These are phyloP conservation scores for Saccopteryx leptura DNA, from an alignment of 2,113 vertebrate species.

Conservation along the genomic window DNA sequence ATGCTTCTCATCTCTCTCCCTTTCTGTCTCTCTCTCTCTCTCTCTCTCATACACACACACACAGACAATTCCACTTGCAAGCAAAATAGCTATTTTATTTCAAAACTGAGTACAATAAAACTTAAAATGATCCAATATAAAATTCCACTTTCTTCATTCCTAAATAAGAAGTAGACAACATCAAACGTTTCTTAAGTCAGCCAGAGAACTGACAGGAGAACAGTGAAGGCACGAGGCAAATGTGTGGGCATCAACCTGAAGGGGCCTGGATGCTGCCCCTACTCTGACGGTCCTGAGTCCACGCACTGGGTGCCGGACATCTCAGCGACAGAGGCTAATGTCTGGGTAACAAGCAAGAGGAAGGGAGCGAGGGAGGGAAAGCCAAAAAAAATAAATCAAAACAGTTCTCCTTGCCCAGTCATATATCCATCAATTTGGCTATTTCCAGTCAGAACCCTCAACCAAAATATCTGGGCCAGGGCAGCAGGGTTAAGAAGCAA, in stretches of 20 bases:
- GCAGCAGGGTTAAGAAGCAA: not conserved
- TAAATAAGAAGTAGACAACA: constrained; percentile 58
- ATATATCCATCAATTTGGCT: constrained; percentile 32
- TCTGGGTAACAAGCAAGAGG: not conserved
- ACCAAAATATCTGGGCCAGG: not conserved
- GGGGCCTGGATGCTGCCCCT: not conserved
- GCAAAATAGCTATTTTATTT: constrained; percentile 53
- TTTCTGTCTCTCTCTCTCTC: too few species aligned
- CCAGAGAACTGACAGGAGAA: constrained; percentile 64
- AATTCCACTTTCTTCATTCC: constrained; percentile 66
- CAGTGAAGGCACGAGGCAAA: not conserved
- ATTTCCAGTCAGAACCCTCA: constrained; percentile 39
- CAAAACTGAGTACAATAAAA: constrained; percentile 54
- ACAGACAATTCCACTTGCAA: constrained; percentile 43
- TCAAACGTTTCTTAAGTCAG: constrained; percentile 62
- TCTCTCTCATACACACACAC: too few species aligned
- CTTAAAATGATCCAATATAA: constrained; percentile 61
- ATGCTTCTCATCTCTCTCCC: too few species aligned
- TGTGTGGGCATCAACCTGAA: constrained; percentile 7
- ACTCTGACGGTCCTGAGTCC: constrained; percentile 11
- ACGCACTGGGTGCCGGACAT: not conserved
- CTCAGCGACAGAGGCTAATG: not conserved
- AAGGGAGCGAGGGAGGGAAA: not conserved
- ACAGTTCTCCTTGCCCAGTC: not conserved
- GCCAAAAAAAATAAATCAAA: constrained; percentile 55